Evolutionary conservation across 2,888 invertebrate species (phyloP).

Genomic region (Lutraria lutraria): DNA sequence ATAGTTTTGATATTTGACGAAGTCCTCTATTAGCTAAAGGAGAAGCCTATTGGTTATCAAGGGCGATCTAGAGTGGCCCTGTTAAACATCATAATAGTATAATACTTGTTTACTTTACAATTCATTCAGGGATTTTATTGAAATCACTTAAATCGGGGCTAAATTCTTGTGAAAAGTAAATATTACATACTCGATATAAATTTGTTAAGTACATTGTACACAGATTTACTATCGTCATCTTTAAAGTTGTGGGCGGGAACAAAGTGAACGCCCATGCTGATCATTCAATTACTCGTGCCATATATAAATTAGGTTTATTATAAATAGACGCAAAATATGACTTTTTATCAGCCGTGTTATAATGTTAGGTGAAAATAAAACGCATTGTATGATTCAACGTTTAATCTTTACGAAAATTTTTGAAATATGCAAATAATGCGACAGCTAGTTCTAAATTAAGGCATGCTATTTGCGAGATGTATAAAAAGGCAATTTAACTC

Average conservation of each 20-base stretch:
- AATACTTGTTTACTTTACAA: conserved; percentile 7
- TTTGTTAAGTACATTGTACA: not conserved
- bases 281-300: not conserved
- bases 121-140: not conserved
- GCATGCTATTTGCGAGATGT: not conserved
- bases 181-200: not conserved
- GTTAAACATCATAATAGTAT: not conserved
- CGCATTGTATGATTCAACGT: not conserved
- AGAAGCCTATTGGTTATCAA: not conserved
- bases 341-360: not conserved
- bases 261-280: conserved; percentile 27
- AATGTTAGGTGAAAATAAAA: not conserved
- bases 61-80: not conserved
- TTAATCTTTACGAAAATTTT: not conserved
- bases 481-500: not conserved
- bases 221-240: not conserved
- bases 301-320: not conserved
- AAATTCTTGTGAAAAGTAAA: conserved; percentile 17
- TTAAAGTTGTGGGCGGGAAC: conserved; percentile 4
- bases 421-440: not conserved
- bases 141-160: conserved; percentile 20
- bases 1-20: not conserved
- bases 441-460: not conserved
- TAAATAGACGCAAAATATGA: conserved; percentile 9
- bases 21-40: not conserved